These are phyloP conservation scores for Danio jaintianensis DNA, from an alignment of 2,797 vertebrate genomes.

Conservation along the genomic window DNA sequence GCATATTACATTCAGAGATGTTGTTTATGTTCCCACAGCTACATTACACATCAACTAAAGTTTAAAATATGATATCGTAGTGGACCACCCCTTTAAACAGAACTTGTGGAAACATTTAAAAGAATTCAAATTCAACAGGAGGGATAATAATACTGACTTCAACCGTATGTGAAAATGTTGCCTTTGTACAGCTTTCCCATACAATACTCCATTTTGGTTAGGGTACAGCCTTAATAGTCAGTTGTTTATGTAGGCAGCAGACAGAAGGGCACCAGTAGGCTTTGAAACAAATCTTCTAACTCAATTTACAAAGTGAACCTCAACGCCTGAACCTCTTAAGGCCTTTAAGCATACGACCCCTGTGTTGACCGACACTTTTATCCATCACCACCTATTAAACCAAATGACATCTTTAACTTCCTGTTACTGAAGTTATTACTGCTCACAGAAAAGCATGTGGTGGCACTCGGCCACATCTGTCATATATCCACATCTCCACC, in stretches of 20 bases:
- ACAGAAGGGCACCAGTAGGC: background rate
- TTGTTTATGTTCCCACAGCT: too few relatives aligned
- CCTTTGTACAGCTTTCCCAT: background rate
- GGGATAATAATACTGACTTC: too few relatives aligned
- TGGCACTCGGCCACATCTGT: constrained; percentile 36
- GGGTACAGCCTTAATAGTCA: constrained; percentile 1
- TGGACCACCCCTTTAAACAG: too few relatives aligned
- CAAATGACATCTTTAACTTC: constrained; percentile 28
- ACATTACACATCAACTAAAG: too few relatives aligned
- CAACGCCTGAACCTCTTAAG: background rate
- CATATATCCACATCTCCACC: constrained; percentile 30
- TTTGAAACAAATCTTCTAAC: background rate
- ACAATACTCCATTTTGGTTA: background rate
- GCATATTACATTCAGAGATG: too few relatives aligned
- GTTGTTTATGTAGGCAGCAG: background rate
- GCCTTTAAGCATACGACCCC: background rate
- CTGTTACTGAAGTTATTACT: constrained; percentile 40
- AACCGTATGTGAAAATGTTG: background rate
- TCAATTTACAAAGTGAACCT: background rate
- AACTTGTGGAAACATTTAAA: too few relatives aligned
- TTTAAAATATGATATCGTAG: too few relatives aligned
- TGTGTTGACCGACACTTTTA: background rate
- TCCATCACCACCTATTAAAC: constrained; percentile 24
- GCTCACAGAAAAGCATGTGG: constrained; percentile 21
- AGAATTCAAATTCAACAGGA: too few relatives aligned